These are phyloP conservation scores for Molorchus minor DNA, from an alignment of 2,888 invertebrate genomes.

Conservation along the genomic window DNA sequence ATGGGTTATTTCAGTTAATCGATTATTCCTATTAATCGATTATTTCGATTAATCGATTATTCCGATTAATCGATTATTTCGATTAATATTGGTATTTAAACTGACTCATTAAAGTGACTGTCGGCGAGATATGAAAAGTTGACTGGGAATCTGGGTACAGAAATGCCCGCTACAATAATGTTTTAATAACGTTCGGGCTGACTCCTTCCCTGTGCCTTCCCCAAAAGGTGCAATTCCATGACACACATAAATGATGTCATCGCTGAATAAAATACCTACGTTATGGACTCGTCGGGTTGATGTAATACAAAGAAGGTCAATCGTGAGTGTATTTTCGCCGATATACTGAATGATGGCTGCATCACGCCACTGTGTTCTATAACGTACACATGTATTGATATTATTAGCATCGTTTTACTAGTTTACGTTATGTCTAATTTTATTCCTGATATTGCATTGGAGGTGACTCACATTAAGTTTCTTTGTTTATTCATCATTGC, in stretches of 20 bases:
- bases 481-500: too few species aligned
- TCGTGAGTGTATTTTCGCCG: slow-evolving; percentile 1
- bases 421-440: slow-evolving; percentile 12
- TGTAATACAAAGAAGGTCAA: slow-evolving; percentile 17
- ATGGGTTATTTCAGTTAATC: too few species aligned
- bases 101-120: too few species aligned
- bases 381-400: background rate
- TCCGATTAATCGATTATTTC: too few species aligned
- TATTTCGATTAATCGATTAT: too few species aligned
- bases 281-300: slow-evolving; percentile 21
- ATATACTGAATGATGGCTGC: background rate
- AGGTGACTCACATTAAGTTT: too few species aligned
- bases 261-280: slow-evolving; percentile 28
- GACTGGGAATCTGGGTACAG: too few species aligned
- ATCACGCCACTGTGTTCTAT: background rate
- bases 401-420: too few species aligned
- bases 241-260: slow-evolving; percentile 40
- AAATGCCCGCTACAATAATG: too few species aligned
- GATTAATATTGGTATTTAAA: too few species aligned
- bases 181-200: background rate
- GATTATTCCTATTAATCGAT: too few species aligned
- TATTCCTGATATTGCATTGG: background rate
- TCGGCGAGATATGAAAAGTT: too few species aligned
- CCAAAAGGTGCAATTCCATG: slow-evolving; percentile 25
- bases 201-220: slow-evolving; percentile 1